Conservation (phyloP, 2,888 invertebrate genomes). For the Limnephilus lunatus region DNA sequence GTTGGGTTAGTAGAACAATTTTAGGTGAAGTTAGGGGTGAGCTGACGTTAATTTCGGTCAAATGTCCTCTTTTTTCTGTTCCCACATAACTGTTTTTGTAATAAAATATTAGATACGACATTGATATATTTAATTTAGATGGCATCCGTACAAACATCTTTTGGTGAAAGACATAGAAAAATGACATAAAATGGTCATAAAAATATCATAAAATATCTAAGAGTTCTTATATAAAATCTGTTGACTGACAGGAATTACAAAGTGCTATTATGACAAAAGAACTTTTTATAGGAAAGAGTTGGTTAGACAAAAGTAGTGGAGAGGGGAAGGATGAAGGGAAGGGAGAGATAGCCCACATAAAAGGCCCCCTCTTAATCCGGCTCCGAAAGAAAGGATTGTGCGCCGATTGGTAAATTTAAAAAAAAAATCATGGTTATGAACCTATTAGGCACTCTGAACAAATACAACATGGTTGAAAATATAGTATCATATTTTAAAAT, state of each 20-base stretch:
- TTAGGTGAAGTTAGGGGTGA: too few relatives aligned
- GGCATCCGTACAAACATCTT: background rate
- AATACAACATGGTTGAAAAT: too few relatives aligned
- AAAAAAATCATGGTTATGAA: too few relatives aligned
- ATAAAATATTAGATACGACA: background rate
- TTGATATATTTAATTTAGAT: background rate
- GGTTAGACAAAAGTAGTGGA: background rate
- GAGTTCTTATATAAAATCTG: slow-evolving; percentile 5
- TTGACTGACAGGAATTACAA: slow-evolving; percentile 11
- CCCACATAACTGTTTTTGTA: background rate
- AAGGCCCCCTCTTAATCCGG: background rate
- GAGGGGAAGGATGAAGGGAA: background rate
- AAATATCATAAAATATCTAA: background rate
- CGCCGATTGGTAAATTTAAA: background rate
- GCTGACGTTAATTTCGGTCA: background rate
- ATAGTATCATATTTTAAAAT: background rate
- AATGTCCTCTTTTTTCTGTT: background rate
- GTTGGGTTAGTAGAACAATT: background rate
- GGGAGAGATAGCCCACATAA: background rate
- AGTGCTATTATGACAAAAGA: slow-evolving; percentile 11
- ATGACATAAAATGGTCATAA: background rate
- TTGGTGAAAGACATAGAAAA: background rate
- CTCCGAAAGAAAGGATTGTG: background rate
- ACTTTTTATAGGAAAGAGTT: background rate
- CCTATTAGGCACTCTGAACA: too few relatives aligned